Evolutionary conservation across 2,797 vertebrate species (phyloP).

Genomic region (Mycteria americana): DNA sequence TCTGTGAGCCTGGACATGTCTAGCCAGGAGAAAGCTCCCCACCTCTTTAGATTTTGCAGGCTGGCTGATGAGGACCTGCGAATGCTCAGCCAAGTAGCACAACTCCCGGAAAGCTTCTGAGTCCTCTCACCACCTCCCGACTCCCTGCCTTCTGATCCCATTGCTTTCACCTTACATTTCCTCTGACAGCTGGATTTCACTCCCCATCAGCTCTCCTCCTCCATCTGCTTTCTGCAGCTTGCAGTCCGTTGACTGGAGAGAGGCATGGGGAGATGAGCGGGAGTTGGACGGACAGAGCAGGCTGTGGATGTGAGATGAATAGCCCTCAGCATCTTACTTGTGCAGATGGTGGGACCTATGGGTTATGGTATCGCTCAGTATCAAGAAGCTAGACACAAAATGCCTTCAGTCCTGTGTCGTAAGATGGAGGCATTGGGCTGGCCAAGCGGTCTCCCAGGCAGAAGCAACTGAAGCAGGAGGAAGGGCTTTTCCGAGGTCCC

Average conservation of each 20-base stretch:
- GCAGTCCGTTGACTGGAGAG: not conserved
- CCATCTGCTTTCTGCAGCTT: not conserved
- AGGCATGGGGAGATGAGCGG: not conserved
- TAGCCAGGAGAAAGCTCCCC: not conserved
- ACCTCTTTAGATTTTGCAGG: not conserved
- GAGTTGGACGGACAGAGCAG: not conserved
- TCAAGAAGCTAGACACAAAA: not conserved
- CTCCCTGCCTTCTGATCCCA: not conserved
- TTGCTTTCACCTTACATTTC: not conserved
- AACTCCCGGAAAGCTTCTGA: not conserved
- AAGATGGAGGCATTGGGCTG: not conserved
- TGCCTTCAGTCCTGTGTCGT: not conserved
- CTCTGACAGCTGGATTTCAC: not conserved
- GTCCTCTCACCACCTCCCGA: not conserved
- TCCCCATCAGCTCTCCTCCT: not conserved
- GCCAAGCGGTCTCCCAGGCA: not conserved
- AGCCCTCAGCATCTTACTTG: not conserved
- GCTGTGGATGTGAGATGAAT: not conserved
- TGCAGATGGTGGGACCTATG: not conserved
- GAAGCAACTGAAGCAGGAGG: not conserved
- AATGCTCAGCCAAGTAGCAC: not conserved
- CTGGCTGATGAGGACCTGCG: not conserved
- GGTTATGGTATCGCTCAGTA: fast-evolving
- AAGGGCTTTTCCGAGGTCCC: not conserved
- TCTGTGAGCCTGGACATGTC: not conserved